Evolutionary conservation across 2,797 vertebrate species (phyloP).

Genomic region (Babyrousa celebensis): DNA sequence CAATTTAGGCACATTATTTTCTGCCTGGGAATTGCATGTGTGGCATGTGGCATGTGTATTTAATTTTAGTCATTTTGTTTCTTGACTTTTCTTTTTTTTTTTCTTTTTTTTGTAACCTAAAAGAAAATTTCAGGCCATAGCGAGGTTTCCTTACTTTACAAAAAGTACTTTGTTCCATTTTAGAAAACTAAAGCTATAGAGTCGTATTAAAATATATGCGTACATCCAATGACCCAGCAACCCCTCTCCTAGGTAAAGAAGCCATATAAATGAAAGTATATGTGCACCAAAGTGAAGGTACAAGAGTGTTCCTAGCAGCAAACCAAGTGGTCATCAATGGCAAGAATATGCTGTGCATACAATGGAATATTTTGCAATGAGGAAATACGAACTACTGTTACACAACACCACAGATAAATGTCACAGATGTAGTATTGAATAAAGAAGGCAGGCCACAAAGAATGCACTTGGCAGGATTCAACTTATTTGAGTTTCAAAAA

Average conservation of each 20-base stretch:
- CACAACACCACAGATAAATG: not conserved
- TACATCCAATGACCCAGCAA: not conserved
- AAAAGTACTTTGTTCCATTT: not conserved
- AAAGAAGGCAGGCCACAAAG: not conserved
- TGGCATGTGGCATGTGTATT: not conserved
- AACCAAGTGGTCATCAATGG: not conserved
- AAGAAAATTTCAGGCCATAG: slow-evolving; percentile 27
- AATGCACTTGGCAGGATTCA: not conserved
- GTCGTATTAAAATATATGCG: not conserved
- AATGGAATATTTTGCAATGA: not conserved
- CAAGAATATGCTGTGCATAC: not conserved
- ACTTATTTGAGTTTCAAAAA: slow-evolving; percentile 19
- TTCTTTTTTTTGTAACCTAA: not conserved
- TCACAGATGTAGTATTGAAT: not conserved
- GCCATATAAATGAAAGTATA: not conserved
- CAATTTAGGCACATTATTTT: slow-evolving; percentile 26
- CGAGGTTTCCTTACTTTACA: slow-evolving; percentile 4
- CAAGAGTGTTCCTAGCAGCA: not conserved
- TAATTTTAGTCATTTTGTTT: slow-evolving; percentile 9
- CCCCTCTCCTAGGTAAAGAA: not conserved
- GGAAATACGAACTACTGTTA: not conserved
- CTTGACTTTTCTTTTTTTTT: not conserved
- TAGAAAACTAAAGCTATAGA: slow-evolving; percentile 15
- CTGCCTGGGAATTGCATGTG: slow-evolving; percentile 14
- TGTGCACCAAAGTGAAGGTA: not conserved